Conservation (phyloP, 2,113 vertebrate species). For the Pithys albifrons region DNA sequence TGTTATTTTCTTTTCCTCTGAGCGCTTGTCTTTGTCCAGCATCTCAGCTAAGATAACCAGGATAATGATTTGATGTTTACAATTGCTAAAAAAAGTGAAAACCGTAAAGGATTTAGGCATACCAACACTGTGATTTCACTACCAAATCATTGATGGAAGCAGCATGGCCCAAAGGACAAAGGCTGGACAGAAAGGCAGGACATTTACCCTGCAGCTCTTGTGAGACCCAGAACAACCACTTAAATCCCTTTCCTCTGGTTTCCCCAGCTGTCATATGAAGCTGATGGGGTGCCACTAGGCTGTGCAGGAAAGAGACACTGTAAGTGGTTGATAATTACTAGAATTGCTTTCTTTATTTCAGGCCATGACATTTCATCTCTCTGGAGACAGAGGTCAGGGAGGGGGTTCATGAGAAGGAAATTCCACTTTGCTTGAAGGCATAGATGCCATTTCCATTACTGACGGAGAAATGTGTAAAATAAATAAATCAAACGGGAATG, state of each 20-base stretch:
- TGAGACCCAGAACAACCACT: background rate
- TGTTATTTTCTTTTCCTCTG: conserved; percentile 58
- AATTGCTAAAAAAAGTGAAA: conserved; percentile 32
- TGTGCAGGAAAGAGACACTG: background rate
- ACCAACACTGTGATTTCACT: conserved; percentile 28
- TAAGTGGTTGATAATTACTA: conserved; percentile 5
- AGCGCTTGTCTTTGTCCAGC: background rate
- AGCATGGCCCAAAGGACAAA: background rate
- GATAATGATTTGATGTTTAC: conserved; percentile 21
- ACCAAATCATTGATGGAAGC: background rate
- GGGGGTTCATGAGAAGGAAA: background rate
- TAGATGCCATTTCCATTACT: background rate
- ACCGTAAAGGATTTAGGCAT: background rate
- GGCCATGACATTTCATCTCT: background rate
- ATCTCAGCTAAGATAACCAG: conserved; percentile 20
- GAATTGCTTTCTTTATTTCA: conserved; percentile 30
- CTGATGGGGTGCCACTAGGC: background rate
- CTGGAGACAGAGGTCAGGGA: background rate
- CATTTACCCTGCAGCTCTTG: background rate
- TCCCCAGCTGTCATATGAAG: background rate
- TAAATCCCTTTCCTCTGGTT: background rate
- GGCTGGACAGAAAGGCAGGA: background rate
- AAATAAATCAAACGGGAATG: background rate
- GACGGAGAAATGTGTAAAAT: background rate
- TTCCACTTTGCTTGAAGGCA: background rate